These are phyloP conservation scores for Silurus aristotelis DNA, from an alignment of 2,797 vertebrate species.

Conservation along the genomic window DNA sequence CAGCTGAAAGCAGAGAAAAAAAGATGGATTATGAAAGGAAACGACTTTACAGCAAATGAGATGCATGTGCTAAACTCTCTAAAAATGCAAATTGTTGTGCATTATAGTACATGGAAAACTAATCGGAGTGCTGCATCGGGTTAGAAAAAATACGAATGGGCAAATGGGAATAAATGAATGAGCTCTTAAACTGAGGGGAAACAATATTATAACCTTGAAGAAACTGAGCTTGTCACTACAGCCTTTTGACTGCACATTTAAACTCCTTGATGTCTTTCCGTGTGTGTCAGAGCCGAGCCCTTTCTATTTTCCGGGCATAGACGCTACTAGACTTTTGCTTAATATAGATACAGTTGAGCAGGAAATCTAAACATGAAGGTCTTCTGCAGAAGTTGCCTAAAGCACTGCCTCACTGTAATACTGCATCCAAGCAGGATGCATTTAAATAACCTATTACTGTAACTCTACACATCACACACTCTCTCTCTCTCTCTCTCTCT, in stretches of 20 bases:
- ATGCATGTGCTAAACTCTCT: neutral
- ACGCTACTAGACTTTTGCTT: conserved; percentile 4
- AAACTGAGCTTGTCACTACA: neutral
- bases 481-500: neutral
- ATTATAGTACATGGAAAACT: neutral
- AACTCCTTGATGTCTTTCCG: neutral
- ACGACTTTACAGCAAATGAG: neutral
- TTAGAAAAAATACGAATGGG: neutral
- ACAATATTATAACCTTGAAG: conserved; percentile 5
- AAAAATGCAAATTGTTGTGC: neutral
- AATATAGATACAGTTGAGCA: conserved; percentile 13
- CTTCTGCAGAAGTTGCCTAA: conserved; percentile 37
- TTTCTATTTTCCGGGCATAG: neutral
- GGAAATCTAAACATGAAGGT: conserved; percentile 24
- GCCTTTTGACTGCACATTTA: neutral
- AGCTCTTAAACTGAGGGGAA: neutral
- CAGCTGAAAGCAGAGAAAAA: neutral
- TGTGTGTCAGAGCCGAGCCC: neutral
- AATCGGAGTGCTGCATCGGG: neutral
- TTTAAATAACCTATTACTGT: conserved; percentile 45
- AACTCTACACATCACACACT: conserved; percentile 9
- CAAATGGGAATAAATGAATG: neutral
- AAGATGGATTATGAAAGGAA: neutral
- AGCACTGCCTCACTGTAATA: conserved; percentile 23
- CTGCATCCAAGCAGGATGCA: conserved; percentile 20